Evolutionary conservation across 2,797 vertebrate species (phyloP).

Genomic region (Cuniculus paca): DNA sequence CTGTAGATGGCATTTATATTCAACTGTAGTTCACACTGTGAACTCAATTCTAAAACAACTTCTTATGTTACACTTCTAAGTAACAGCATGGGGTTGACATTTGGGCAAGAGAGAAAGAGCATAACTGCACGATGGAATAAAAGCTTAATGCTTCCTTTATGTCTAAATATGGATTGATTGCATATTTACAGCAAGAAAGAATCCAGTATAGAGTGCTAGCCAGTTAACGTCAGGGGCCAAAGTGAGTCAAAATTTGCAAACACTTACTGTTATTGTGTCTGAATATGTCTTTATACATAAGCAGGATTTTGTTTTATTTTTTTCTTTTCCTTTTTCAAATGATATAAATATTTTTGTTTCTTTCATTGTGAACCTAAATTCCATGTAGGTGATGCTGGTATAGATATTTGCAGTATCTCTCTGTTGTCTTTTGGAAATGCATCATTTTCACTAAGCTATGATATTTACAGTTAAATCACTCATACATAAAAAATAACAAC

Average conservation of each 20-base stretch:
- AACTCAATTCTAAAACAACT: slow-evolving; percentile 72
- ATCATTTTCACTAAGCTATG: not conserved
- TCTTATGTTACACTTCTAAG: slow-evolving; percentile 70
- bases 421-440: not conserved
- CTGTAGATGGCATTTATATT: slow-evolving; percentile 67
- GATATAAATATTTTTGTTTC: slow-evolving; percentile 31
- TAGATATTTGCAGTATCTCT: not conserved
- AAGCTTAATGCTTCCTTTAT: slow-evolving; percentile 76
- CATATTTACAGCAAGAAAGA: slow-evolving; percentile 73
- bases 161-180: slow-evolving; percentile 77
- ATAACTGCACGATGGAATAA: slow-evolving; percentile 71
- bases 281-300: not conserved
- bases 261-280: not conserved
- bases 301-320: not conserved
- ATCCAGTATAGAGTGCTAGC: not conserved
- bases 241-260: slow-evolving; percentile 54
- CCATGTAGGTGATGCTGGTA: not conserved
- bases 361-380: not conserved
- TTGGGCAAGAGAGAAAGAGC: slow-evolving; percentile 70
- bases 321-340: not conserved
- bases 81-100: slow-evolving; percentile 66
- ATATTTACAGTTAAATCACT: not conserved
- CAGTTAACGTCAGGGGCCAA: slow-evolving; percentile 19
- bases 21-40: slow-evolving; percentile 66
- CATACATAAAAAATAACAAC: rapidly evolving